Base-by-base conservation (phyloP, 2,888 invertebrate species). In the Halocaridina rubra region DNA sequence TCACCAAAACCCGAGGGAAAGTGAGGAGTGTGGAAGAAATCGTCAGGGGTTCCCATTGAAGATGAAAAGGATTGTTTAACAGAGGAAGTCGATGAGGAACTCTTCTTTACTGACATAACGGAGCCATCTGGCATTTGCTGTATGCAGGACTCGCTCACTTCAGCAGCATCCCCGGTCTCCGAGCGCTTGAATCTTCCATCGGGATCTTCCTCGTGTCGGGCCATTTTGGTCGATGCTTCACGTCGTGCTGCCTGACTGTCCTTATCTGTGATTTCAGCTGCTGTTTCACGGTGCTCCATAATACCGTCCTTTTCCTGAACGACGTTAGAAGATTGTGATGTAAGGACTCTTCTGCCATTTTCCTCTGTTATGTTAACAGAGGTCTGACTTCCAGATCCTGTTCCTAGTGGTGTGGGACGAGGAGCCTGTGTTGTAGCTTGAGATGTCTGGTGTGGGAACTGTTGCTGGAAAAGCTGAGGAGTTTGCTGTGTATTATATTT, bases 101-200 rank as follows among this genome's bases (percentile, higher is more conserved):
- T 87, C 71, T 87, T 87, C 74, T 87, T 87, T 5, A 87, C 85
- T 16, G 87, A 82, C 59, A 87, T 82, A 1, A 82, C 71, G 4
- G 87, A 87, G 10, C 87, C 87, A 61, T 87, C 87, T 3, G 87
- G 85, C 33, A 87, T 59, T 0, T 80, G 82, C 24, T 85, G 78
- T 19, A 87, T 57, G 33, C 82, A 87, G 2, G 87, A 84, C 24
- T 87, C 87, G 53, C 84, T 87, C 46, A 85, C 84, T 30, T 87
- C 87, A 2, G 82, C 76, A 22, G 87, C 87, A 77, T 87, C 85
- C n/a, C 82, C 85, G 29, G 82, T 74, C 57, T 87, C 87, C 5
- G 85, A 76, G 5, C 80, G 76, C 80, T 81, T 80, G 24, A 79
- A 87, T 27, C 82, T 82, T 1, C 87, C 87, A n/a, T 87, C 76